Percentiles rank a stretch among this genome's conserved stretches.
Conservation (phyloP, 2,113 vertebrate genomes). For the Corvus moneduloides region DNA sequence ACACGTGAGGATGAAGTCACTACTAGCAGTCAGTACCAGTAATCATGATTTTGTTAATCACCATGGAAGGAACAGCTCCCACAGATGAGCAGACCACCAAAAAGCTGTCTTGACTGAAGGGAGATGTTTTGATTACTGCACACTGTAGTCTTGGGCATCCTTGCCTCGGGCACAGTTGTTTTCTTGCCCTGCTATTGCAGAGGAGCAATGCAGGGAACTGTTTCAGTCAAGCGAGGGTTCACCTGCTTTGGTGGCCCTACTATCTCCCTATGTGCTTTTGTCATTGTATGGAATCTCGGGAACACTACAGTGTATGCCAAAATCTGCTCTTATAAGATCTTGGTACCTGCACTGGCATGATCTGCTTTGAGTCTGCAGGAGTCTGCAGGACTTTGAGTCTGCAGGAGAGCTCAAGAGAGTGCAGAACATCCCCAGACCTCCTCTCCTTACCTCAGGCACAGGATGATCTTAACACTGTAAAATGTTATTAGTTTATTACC, state of each 20-base stretch:
- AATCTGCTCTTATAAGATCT: background rate
- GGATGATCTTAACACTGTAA: background rate
- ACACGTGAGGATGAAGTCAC: fast-evolving
- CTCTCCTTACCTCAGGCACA: background rate
- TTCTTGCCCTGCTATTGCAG: background rate
- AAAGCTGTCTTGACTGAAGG: background rate
- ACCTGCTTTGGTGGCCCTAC: background rate
- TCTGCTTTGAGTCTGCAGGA: background rate
- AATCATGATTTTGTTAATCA: background rate
- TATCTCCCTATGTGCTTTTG: background rate
- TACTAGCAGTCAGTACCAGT: background rate
- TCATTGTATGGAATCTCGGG: fast-evolving
- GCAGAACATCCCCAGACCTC: background rate
- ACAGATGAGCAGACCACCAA: background rate
- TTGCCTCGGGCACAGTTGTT: fast-evolving
- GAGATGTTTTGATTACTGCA: background rate
- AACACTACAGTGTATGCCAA: background rate
- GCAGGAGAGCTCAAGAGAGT: background rate
- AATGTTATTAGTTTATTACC: background rate
- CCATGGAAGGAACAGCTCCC: background rate
- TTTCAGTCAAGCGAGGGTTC: background rate
- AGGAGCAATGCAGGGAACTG: fast-evolving
- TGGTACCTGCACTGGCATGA: no score
- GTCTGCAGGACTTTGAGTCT: background rate
- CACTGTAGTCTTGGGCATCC: background rate